A percentile compares a stretch with the other conserved stretches of the same genome.
These are phyloP conservation scores for Prionace glauca DNA, from an alignment of 2,797 vertebrate species.

Conservation along the genomic window DNA sequence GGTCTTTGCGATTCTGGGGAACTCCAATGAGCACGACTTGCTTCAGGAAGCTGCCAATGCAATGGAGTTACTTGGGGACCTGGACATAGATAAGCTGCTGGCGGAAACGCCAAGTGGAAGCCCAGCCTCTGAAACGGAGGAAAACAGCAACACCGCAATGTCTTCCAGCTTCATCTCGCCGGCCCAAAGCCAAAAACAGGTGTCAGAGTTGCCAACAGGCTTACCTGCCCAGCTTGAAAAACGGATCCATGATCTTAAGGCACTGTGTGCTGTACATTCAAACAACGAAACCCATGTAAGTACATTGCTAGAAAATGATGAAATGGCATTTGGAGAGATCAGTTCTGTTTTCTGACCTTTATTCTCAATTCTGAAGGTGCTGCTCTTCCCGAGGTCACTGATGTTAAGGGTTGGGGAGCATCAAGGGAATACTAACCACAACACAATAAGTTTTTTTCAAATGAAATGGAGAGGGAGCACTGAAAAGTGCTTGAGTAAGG, in stretches of 20 bases:
- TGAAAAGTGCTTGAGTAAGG: background rate
- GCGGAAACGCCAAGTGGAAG: constrained; percentile 81
- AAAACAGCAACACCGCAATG: constrained; percentile 48
- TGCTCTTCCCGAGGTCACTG: background rate
- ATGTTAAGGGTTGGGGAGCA: background rate
- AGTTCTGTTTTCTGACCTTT: background rate
- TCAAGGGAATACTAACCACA: background rate
- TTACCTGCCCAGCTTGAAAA: constrained; percentile 77
- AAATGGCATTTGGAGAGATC: background rate
- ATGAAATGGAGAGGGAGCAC: background rate
- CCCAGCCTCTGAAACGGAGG: constrained; percentile 65
- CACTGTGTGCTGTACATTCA: background rate
- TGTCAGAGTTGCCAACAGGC: constrained; percentile 76
- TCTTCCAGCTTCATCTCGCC: constrained; percentile 62
- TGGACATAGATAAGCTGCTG: constrained; percentile 84
- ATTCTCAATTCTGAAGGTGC: background rate
- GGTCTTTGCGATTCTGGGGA: constrained; percentile 82
- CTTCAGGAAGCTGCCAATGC: constrained; percentile 74
- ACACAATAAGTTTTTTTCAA: background rate
- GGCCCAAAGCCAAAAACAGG: constrained; percentile 60
- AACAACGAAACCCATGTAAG: background rate
- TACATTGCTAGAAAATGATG: background rate
- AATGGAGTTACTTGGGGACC: constrained; percentile 82
- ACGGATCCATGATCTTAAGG: constrained; percentile 48
- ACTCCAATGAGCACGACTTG: constrained; percentile 79